These are phyloP conservation scores for Drosophila picticornis DNA, from an alignment of 2,888 invertebrate species.

Conservation along the genomic window DNA sequence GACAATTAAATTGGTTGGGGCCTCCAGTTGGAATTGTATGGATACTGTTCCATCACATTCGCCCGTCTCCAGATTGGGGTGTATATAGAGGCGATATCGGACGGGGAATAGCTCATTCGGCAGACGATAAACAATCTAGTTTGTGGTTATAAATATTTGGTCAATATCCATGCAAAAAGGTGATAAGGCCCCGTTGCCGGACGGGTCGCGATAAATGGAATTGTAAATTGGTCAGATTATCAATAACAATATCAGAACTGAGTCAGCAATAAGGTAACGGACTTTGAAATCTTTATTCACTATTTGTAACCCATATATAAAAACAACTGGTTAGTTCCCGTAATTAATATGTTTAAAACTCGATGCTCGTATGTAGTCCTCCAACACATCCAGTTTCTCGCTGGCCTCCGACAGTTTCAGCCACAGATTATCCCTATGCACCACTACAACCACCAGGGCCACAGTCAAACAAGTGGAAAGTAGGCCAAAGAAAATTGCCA, in stretches of 20 bases:
- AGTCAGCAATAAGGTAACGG: neutral
- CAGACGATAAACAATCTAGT: conserved; percentile 78
- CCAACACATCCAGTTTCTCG: conserved; percentile 70
- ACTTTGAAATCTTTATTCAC: conserved; percentile 4
- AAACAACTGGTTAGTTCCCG: neutral
- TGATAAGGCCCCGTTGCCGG: conserved; percentile 19
- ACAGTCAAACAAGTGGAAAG: conserved; percentile 65
- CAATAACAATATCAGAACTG: conserved; percentile 17
- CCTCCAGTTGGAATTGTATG: conserved; percentile 74
- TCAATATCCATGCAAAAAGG: conserved; percentile 43
- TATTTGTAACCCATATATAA: neutral
- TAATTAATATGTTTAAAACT: neutral
- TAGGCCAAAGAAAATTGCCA: conserved; percentile 76
- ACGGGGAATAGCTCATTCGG: conserved; percentile 73
- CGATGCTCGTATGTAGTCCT: conserved; percentile 55
- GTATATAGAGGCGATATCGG: conserved; percentile 73
- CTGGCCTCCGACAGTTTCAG: conserved; percentile 64
- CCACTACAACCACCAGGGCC: conserved; percentile 67
- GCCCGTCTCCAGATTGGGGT: conserved; percentile 71
- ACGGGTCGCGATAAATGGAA: conserved; percentile 4
- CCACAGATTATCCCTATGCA: conserved; percentile 64
- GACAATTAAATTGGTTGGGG: conserved; percentile 76
- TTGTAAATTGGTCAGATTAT: conserved; percentile 15
- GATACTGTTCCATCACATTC: conserved; percentile 76
- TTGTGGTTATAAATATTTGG: conserved; percentile 50